phyloP scores from a whole-genome alignment of 1,140 invertebrate species.

The Drosophila sproati region DNA sequence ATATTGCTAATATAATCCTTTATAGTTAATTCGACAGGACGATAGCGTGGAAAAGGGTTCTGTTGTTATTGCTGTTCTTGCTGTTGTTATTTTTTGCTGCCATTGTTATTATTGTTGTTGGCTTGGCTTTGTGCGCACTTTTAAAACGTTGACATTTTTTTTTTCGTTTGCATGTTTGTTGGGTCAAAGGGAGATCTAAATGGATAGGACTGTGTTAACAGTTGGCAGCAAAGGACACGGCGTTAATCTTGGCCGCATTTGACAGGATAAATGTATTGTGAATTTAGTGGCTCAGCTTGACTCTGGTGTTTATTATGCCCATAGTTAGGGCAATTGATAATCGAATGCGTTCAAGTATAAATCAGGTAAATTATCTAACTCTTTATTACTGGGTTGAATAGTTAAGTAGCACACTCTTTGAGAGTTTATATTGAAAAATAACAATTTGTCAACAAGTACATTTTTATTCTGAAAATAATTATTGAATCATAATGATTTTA shows the following conservation, averaged over 20 bases:
- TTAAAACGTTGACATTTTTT: slow-evolving; percentile 53
- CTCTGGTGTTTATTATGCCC: slow-evolving; percentile 6
- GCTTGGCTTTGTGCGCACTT: slow-evolving; percentile 36
- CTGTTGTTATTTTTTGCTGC: not conserved
- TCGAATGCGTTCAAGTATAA: not conserved
- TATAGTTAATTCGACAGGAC: slow-evolving; percentile 55
- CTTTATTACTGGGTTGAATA: not conserved
- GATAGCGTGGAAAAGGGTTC: slow-evolving; percentile 47
- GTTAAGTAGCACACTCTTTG: not conserved
- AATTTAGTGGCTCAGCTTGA: slow-evolving; percentile 12
- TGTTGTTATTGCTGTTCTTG: slow-evolving; percentile 32
- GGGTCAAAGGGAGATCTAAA: slow-evolving; percentile 16
- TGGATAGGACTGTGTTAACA: slow-evolving; percentile 26
- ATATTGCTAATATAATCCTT: slow-evolving; percentile 61
- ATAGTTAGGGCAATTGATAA: slow-evolving; percentile 1
- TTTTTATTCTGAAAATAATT: no score
- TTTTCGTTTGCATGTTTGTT: slow-evolving; percentile 21
- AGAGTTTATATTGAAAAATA: not conserved
- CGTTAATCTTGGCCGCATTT: slow-evolving; percentile 23
- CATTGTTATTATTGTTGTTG: slow-evolving; percentile 29
- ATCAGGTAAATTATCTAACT: slow-evolving; percentile 9
- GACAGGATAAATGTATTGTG: slow-evolving; percentile 22
- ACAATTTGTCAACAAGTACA: no score
- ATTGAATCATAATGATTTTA: no score
- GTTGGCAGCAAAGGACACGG: slow-evolving; percentile 31